A percentile compares a stretch with the other conserved stretches of the same genome.
Conservation (phyloP, 2,888 invertebrate species). For the Pollenia angustigena region DNA sequence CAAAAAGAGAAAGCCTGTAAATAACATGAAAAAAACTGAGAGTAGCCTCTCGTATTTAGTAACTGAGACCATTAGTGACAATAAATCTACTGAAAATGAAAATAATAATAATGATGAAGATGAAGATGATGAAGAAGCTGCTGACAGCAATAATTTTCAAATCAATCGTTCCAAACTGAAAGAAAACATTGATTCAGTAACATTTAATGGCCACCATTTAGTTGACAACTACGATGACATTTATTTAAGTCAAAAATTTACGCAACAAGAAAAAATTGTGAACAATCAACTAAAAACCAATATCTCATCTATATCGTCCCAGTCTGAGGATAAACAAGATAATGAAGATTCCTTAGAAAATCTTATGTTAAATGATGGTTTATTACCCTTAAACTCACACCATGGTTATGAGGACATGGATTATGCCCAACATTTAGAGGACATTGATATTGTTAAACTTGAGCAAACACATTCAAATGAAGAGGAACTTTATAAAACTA, state of each 20-base stretch:
- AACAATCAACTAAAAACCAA: not conserved
- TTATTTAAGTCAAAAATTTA: slow-evolving; percentile 66
- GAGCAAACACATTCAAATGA: slow-evolving; percentile 78
- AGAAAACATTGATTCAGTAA: slow-evolving; percentile 74
- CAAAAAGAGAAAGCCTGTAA: slow-evolving; percentile 41
- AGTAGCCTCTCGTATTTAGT: slow-evolving; percentile 15
- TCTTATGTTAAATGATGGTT: slow-evolving; percentile 82
- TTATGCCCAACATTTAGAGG: slow-evolving; percentile 76
- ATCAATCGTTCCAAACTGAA: slow-evolving; percentile 76
- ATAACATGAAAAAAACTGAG: slow-evolving; percentile 19
- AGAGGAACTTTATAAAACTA: slow-evolving; percentile 81
- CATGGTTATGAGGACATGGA: slow-evolving; percentile 70
- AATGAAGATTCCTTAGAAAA: slow-evolving; percentile 77
- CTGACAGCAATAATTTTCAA: slow-evolving; percentile 79
- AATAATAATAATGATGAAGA: slow-evolving; percentile 73
- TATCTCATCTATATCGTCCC: not conserved
- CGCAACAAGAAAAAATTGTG: slow-evolving; percentile 25
- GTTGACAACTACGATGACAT: slow-evolving; percentile 79
- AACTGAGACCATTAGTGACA: slow-evolving; percentile 63
- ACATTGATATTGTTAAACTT: slow-evolving; percentile 82
- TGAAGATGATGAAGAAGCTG: slow-evolving; percentile 70
- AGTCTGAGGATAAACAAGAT: not conserved
- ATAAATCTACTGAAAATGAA: slow-evolving; percentile 70
- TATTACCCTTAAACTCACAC: slow-evolving; percentile 74
- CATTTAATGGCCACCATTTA: slow-evolving; percentile 82